Conservation (phyloP, 2,888 invertebrate genomes). For the Dynastes grantii region DNA sequence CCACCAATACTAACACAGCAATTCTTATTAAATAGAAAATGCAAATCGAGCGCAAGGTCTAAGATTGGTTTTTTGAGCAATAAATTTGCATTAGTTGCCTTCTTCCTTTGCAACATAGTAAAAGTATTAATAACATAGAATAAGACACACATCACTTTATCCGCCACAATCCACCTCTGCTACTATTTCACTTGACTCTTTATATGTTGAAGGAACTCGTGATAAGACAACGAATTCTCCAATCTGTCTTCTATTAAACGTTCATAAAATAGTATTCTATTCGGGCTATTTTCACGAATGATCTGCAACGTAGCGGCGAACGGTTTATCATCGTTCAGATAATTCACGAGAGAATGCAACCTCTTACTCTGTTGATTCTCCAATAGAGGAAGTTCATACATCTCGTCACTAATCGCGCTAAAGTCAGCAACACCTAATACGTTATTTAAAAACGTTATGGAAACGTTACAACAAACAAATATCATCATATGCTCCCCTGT, state of each 20-base stretch:
- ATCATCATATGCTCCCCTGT: conserved; percentile 86
- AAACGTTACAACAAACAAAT: conserved; percentile 87
- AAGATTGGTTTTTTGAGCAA: conserved; percentile 58
- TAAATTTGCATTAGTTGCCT: conserved; percentile 61
- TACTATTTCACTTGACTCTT: conserved; percentile 89
- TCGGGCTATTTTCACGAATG: conserved; percentile 93
- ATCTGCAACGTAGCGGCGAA: conserved; percentile 85
- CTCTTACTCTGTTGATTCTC: conserved; percentile 83
- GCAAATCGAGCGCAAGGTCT: conserved; percentile 50
- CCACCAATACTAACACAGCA: conserved; percentile 38
- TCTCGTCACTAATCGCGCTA: conserved; percentile 83
- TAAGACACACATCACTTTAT: conserved; percentile 50
- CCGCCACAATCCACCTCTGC: background rate
- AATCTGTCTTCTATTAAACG: conserved; percentile 94
- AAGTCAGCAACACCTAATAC: conserved; percentile 85
- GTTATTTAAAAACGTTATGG: conserved; percentile 82
- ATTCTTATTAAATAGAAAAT: conserved; percentile 48
- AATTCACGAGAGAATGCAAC: conserved; percentile 85
- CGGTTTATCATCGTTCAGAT: conserved; percentile 90
- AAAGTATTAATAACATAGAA: conserved; percentile 35
- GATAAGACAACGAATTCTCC: conserved; percentile 95
- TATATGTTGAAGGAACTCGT: conserved; percentile 97
- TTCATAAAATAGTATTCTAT: conserved; percentile 87
- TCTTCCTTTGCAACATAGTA: conserved; percentile 43
- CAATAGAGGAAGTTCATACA: conserved; percentile 84